A percentile compares a stretch with the other conserved stretches of the same genome.
phyloP scores from a whole-genome alignment of 2,888 invertebrate genomes.

The Halictus quadricinctus region DNA sequence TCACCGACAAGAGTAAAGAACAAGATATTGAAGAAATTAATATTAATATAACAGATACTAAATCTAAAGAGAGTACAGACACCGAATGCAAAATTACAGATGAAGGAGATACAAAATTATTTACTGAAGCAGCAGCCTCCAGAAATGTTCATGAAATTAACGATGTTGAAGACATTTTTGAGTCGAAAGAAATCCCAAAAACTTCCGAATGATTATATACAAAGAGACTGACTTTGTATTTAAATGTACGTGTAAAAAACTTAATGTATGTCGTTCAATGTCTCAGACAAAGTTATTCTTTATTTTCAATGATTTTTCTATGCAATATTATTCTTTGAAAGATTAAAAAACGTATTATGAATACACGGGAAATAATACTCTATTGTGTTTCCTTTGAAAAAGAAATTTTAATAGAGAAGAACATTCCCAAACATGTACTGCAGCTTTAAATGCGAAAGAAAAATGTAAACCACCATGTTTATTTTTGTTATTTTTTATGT shows the following conservation, averaged over 20 bases:
- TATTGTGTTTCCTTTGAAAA: constrained; percentile 20
- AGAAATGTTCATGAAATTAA: not conserved
- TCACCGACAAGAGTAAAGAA: constrained; percentile 2
- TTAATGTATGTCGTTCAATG: constrained; percentile 3
- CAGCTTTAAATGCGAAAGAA: constrained; percentile 53
- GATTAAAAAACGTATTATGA: constrained; percentile 7
- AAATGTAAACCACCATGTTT: constrained; percentile 37
- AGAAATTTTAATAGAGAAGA: constrained; percentile 37
- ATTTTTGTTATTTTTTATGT: constrained; percentile 40
- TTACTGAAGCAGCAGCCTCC: not conserved
- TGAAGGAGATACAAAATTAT: not conserved
- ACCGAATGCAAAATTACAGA: not conserved
- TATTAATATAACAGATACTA: not conserved
- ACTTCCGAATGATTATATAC: constrained; percentile 23
- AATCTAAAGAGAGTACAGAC: constrained; percentile 15
- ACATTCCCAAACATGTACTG: constrained; percentile 57
- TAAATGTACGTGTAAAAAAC: constrained; percentile 3
- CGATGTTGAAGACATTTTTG: not conserved
- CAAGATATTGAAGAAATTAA: constrained; percentile 7
- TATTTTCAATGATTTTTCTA: constrained; percentile 22
- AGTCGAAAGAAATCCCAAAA: not conserved
- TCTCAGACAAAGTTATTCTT: constrained; percentile 6
- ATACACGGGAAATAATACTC: constrained; percentile 7
- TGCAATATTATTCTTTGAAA: constrained; percentile 23
- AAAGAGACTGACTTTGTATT: constrained; percentile 27